Evolutionary conservation across 2,113 vertebrate genomes (phyloP).

Genomic region (Neopipo cinnamomea): DNA sequence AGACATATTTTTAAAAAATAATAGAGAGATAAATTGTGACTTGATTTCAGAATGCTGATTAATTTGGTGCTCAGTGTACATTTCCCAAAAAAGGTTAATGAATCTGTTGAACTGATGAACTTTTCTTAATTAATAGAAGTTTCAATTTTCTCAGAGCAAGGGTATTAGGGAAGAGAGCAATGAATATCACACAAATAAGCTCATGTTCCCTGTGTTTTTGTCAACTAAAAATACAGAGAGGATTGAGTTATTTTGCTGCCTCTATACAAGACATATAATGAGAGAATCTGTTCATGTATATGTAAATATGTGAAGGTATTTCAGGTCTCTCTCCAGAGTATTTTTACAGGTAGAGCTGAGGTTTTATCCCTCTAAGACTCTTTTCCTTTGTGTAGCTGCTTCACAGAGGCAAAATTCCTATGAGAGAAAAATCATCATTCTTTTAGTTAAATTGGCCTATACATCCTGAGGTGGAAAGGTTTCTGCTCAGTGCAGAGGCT

Average conservation of each 20-base stretch:
- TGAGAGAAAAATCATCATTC: neutral
- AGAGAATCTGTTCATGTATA: neutral
- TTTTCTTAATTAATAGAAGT: constrained; percentile 56
- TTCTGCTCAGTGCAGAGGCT: neutral
- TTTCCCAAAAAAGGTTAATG: constrained; percentile 65
- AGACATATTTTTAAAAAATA: neutral
- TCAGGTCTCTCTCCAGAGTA: neutral
- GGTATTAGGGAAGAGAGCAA: neutral
- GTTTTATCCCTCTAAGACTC: neutral
- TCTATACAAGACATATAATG: neutral
- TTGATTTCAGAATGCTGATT: constrained; percentile 57
- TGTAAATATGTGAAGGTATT: neutral
- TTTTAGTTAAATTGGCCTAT: neutral
- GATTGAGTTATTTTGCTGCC: neutral
- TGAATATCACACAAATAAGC: neutral
- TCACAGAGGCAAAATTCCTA: neutral
- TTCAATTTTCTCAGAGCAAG: constrained; percentile 47
- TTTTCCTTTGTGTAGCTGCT: neutral
- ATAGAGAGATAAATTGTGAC: constrained; percentile 10
- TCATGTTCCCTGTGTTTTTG: neutral
- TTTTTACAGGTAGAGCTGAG: neutral
- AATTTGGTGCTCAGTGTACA: constrained; percentile 55
- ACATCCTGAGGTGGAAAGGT: neutral
- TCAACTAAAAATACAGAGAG: neutral
- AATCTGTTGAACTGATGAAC: constrained; percentile 60